Evolutionary conservation across 2,888 invertebrate genomes (phyloP).

Genomic region (Mythimna lalbum): DNA sequence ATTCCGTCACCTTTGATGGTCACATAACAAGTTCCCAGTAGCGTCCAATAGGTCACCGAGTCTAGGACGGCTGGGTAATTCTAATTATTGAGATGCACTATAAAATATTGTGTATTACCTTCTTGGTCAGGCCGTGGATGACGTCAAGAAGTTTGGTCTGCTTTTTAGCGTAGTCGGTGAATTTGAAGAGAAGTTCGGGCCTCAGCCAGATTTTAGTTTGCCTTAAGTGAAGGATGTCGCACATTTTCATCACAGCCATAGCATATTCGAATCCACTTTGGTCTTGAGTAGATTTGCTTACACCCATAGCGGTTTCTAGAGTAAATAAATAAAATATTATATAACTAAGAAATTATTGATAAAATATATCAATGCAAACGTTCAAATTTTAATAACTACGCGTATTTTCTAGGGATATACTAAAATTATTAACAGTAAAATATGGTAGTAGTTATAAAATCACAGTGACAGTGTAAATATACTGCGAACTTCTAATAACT

Average conservation of each 20-base stretch:
- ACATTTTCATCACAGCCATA: conserved; percentile 97
- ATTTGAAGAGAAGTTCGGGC: conserved; percentile 94
- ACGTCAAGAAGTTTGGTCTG: conserved; percentile 94
- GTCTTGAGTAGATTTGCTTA: conserved; percentile 95
- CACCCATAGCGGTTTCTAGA: conserved; percentile 97
- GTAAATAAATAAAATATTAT: conserved; percentile 50
- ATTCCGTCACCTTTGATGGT: conserved; percentile 45
- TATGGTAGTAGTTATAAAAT: conserved; percentile 3
- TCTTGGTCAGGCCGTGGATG: conserved; percentile 95
- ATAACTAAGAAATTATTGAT: not conserved
- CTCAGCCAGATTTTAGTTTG: conserved; percentile 95
- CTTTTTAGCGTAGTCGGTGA: conserved; percentile 93
- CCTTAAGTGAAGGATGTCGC: conserved; percentile 95
- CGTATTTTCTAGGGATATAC: not conserved
- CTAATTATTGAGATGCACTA: conserved; percentile 5
- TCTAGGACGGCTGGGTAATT: conserved; percentile 36
- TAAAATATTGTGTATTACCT: conserved; percentile 83
- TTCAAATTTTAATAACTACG: not conserved
- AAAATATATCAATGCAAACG: not conserved
- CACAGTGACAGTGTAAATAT: not conserved
- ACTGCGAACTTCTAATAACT: not conserved
- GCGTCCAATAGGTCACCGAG: conserved; percentile 43
- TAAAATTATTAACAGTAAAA: not conserved
- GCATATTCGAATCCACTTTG: conserved; percentile 96
- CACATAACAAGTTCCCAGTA: conserved; percentile 51